Percentiles rank a stretch among this genome's conserved stretches.
Conservation (phyloP, 2,113 vertebrate species). For the Lepus americanus region DNA sequence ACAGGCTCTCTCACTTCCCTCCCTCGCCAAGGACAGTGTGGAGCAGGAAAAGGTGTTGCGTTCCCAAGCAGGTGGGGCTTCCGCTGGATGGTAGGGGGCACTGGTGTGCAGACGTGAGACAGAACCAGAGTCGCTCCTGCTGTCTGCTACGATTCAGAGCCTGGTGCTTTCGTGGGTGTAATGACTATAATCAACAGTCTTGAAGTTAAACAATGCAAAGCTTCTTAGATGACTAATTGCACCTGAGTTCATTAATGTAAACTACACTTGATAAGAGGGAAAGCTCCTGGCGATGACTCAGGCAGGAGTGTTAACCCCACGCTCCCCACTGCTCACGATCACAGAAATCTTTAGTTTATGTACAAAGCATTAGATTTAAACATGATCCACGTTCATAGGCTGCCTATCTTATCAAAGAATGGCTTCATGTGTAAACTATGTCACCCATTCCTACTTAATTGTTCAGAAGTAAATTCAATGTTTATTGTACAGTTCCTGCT, state of each 20-base stretch:
- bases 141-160: neutral
- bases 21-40: fast-evolving
- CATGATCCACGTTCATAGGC: neutral
- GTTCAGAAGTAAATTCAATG: neutral
- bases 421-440: neutral
- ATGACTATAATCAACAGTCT: neutral
- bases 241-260: neutral
- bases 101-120: neutral
- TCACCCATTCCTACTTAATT: neutral
- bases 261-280: neutral
- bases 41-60: neutral
- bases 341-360: neutral
- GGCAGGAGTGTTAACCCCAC: neutral
- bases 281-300: neutral
- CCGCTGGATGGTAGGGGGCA: neutral
- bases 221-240: neutral
- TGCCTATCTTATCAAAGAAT: neutral
- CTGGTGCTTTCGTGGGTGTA: neutral
- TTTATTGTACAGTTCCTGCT: neutral
- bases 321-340: neutral
- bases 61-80: neutral
- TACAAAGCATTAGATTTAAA: neutral
- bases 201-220: neutral
- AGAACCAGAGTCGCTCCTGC: neutral
- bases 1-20: neutral